Conservation (phyloP, 1,140 invertebrate genomes). For the Platyscapa corneri region DNA sequence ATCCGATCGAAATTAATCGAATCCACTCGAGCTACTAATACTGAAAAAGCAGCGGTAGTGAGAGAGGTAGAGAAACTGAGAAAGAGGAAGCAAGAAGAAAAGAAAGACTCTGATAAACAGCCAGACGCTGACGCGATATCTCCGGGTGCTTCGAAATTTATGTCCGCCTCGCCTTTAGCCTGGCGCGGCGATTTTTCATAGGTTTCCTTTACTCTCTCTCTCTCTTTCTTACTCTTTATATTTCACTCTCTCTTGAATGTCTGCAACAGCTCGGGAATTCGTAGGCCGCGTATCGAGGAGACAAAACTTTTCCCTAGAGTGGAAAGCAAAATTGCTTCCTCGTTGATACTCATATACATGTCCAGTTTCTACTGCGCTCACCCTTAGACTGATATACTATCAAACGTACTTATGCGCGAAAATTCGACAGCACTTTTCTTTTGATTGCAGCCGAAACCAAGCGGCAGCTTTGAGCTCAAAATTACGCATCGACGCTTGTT, state of each 20-base stretch:
- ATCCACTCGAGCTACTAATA: neutral
- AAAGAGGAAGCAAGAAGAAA: neutral
- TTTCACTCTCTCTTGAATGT: neutral
- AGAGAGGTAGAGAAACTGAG: neutral
- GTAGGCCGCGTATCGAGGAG: neutral
- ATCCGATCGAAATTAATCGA: constrained; percentile 25
- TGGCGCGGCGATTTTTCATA: constrained; percentile 62
- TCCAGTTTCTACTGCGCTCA: neutral
- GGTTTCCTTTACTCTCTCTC: constrained; percentile 35
- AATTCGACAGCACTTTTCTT: neutral
- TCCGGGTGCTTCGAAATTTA: constrained; percentile 60
- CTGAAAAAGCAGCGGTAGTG: neutral
- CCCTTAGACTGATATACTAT: neutral
- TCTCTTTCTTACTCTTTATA: neutral
- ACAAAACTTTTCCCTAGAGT: neutral
- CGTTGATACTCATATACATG: neutral
- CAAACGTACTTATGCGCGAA: neutral
- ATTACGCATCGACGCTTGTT: neutral
- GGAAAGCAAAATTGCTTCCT: neutral
- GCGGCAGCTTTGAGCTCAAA: neutral
- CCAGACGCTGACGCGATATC: constrained; percentile 55
- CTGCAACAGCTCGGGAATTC: constrained; percentile 2
- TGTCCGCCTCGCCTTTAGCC: constrained; percentile 56
- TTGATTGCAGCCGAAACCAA: neutral
- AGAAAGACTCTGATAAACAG: constrained; percentile 60